Evolutionary conservation across 2,797 vertebrate species (phyloP).

Genomic region (Lycodopsis pacificus): DNA sequence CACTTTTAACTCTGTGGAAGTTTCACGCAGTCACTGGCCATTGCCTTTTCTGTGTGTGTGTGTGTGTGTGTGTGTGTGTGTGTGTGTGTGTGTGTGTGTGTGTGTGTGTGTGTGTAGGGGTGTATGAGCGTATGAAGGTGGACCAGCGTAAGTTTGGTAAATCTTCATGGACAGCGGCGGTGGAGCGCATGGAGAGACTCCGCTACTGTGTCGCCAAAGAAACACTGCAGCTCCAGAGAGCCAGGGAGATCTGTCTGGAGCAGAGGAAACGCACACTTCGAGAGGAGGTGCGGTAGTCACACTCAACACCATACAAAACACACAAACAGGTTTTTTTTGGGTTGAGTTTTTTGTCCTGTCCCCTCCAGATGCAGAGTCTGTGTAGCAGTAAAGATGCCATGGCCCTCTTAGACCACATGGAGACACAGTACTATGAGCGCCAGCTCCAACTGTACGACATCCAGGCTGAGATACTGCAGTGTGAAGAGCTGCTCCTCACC

Average conservation of each 20-base stretch:
- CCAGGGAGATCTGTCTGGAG: slow-evolving; percentile 96
- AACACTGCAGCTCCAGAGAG: slow-evolving; percentile 96
- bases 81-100: background rate
- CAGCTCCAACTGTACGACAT: slow-evolving; percentile 98
- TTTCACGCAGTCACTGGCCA: slow-evolving; percentile 12
- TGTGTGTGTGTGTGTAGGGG: slow-evolving; percentile 79
- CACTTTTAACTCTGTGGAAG: slow-evolving; percentile 2
- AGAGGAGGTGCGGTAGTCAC: slow-evolving; percentile 88
- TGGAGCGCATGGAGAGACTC: slow-evolving; percentile 96
- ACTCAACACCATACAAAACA: background rate
- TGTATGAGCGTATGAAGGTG: slow-evolving; percentile 94
- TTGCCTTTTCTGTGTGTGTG: background rate
- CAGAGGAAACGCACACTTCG: slow-evolving; percentile 94
- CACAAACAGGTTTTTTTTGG: background rate
- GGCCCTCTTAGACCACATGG: slow-evolving; percentile 91
- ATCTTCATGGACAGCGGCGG: slow-evolving; percentile 93
- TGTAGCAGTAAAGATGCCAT: slow-evolving; percentile 93
- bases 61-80: background rate
- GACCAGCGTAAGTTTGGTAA: slow-evolving; percentile 98
- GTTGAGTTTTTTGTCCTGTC: background rate
- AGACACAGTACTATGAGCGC: slow-evolving; percentile 95
- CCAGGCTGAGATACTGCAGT: slow-evolving; percentile 96
- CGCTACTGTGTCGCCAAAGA: slow-evolving; percentile 96
- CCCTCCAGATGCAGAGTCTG: slow-evolving; percentile 92
- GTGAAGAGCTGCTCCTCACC: slow-evolving; percentile 95